Evolutionary conservation across 2,113 vertebrate genomes (phyloP).

Genomic region (Herpetotheres cachinnans): DNA sequence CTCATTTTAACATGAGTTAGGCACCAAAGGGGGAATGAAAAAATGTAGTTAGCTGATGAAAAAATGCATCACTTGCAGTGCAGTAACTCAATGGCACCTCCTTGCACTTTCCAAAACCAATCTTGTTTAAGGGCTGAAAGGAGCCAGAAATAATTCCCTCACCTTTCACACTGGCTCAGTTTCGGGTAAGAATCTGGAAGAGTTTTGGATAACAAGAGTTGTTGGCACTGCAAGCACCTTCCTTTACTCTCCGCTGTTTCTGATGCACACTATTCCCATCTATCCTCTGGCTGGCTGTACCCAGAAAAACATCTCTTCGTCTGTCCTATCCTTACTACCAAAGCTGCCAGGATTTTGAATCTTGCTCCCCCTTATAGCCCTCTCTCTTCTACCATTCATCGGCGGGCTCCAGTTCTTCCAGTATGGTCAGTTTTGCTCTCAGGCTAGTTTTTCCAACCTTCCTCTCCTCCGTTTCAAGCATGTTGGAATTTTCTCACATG

Average conservation of each 20-base stretch:
- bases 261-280: neutral
- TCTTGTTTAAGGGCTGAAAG: neutral
- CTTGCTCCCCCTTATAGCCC: neutral
- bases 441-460: neutral
- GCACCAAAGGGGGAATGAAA: neutral
- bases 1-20: neutral
- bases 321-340: neutral
- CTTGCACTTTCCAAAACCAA: neutral
- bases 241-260: neutral
- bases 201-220: neutral
- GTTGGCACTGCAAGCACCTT: neutral
- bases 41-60: neutral
- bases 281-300: neutral
- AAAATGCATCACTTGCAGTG: neutral
- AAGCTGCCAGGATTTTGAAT: neutral
- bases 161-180: neutral
- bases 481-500: neutral
- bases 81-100: neutral
- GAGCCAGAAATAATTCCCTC: neutral
- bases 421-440: neutral
- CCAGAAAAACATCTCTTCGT: neutral
- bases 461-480: neutral
- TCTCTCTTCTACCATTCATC: neutral
- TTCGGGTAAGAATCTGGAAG: neutral
- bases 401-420: neutral